Evolutionary conservation across 2,113 vertebrate species (phyloP), one percentile per base, ranked within the genome.

Genomic region (Clinocottus analis): DNA sequence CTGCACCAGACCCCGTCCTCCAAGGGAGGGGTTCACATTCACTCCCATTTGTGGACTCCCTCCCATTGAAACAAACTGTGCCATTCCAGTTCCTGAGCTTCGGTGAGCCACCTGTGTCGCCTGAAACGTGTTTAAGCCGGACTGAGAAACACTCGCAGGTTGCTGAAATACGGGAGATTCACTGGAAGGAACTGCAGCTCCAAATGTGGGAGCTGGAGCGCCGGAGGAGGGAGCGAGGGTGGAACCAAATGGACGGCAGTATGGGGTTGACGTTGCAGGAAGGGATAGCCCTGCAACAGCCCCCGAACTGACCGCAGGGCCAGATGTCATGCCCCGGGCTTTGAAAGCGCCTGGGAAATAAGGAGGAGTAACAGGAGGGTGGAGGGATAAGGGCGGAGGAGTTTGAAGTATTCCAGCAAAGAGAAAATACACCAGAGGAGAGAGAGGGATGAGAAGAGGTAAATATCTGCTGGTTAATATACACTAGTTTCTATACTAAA

Each of bases 311-410:
- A 77, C 59, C 75, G 41, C 0, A 29, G 35, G 43, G 29, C 61
- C 72, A 11, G 45, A 62, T 39, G 65, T 25, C 51, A 59, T 12
- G 56, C 33, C 80, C n/a, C 64, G 37, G 55, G 68, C 56, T 74
- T 10, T 87, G 55, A 87, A 79, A 77, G 77, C 6, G 55, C 86
- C 89, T 91, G 91, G 91, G 91, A 93, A 93, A 89, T 41, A 7
- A 83, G 66, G 45, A 55, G 35, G 41, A 85, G 82, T 47, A 27
- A 83, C 25, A 78, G 71, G 55, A 79, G 16, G 66, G 69, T 21
- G 69, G 16, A 59, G 79, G 80, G 43, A 49, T 2, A 31, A 17
- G 66, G 49, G 62, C n/a, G 6, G 23, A 1, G 55, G 68, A 87
- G 87, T 77, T 81, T 29, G 35, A 84, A 91, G 71, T 65, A 72